Evolutionary conservation across 2,888 invertebrate species (phyloP), one percentile per base, ranked within the genome.

Genomic region (Minunthozetes semirufus): DNA sequence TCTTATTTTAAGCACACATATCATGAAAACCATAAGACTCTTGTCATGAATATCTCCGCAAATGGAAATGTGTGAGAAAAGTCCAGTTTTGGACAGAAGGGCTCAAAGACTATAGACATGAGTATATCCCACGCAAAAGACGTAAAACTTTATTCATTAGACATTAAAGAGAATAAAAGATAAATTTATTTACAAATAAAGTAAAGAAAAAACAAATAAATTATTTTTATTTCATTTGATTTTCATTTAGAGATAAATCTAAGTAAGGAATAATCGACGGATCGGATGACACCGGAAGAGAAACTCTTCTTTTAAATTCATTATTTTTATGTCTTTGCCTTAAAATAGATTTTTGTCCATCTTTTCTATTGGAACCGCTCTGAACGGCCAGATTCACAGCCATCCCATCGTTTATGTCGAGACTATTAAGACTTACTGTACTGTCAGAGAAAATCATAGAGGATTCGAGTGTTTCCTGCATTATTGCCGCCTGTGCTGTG

Each of bases 391-490:
- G 48, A 4, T 46, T 19, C 9, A 74, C 33, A 71, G 19, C 66
- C 15, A 17, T 46, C 5, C 74, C 74, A 70, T 74, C 74, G 27
- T 74, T 74, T 17, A 74, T 74, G 25, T 63, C 61, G 1, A 63
- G 46, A n/a, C 72, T 72, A 17, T 72, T 48, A 13, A 84, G 79
- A 78, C 83, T 82, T 29, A 85, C 92, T 15, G 91, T 90, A 81
- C 93, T 93, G 81, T 94, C 93, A 1, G 92, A 91, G 82, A 93
- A 91, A 77, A 93, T 75, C 5, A 79, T 79, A 73, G 78, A 78
- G 17, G 77, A 76, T 22, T 80, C 79, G 22, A 80, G 76, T 29
- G 76, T 76, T 29, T 79, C 79, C 77, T 79, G 79, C 70, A 78
- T 74, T 29, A 79, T 79, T 66, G 80, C 79, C 68, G 78, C 79